Conservation (phyloP, 2,888 invertebrate genomes). For the Athalia circularis region DNA sequence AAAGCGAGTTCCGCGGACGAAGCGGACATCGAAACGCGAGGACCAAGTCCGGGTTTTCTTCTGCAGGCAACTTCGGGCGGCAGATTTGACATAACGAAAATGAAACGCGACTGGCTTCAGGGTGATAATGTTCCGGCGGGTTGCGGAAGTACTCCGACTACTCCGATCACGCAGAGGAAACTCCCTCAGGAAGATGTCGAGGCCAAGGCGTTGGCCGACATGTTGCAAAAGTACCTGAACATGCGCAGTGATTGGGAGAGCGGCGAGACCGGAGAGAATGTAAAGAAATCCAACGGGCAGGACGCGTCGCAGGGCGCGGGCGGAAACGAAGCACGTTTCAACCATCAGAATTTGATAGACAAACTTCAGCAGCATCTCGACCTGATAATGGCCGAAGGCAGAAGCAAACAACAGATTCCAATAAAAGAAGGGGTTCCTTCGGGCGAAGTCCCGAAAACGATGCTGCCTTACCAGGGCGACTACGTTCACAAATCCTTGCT, state of each 20-base stretch:
- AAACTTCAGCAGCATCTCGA: conserved; percentile 79
- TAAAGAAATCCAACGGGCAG: conserved; percentile 46
- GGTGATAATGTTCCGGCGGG: conserved; percentile 40
- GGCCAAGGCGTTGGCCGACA: conserved; percentile 78
- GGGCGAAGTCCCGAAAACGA: conserved; percentile 63
- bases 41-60: conserved; percentile 64
- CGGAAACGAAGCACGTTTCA: conserved; percentile 65
- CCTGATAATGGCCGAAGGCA: conserved; percentile 68
- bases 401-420: conserved; percentile 53
- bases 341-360: conserved; percentile 80
- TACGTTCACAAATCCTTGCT: conserved; percentile 78
- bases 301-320: neutral
- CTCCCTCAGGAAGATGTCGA: conserved; percentile 73
- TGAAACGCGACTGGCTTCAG: conserved; percentile 82
- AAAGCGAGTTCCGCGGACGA: conserved; percentile 82
- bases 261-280: conserved; percentile 53
- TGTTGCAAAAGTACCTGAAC: conserved; percentile 82
- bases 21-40: conserved; percentile 75
- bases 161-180: conserved; percentile 60
- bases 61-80: conserved; percentile 78
- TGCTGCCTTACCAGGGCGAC: conserved; percentile 74
- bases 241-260: conserved; percentile 74
- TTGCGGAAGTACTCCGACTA: conserved; percentile 65
- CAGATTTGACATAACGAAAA: conserved; percentile 82
- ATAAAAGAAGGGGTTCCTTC: conserved; percentile 48